Percentiles rank a stretch among this genome's conserved stretches.
These are phyloP conservation scores for Tortricodes alternella DNA, from an alignment of 2,888 invertebrate genomes.

Conservation along the genomic window DNA sequence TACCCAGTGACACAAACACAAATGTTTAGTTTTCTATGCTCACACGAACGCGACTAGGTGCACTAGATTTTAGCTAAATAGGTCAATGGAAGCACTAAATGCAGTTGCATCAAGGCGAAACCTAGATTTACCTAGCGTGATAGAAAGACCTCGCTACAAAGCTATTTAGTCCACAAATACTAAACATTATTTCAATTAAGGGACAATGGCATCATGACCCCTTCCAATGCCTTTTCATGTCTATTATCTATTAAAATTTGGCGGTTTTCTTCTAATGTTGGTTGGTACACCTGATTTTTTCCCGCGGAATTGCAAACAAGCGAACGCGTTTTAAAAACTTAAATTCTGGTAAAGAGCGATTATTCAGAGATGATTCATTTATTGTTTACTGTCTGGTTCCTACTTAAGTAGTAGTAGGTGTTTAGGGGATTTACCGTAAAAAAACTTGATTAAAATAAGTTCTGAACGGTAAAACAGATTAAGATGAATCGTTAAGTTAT, in stretches of 20 bases:
- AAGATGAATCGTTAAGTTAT: no score
- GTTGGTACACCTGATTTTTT: slow-evolving; percentile 1
- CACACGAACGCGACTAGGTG: slow-evolving; percentile 5
- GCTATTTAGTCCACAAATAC: slow-evolving; percentile 5
- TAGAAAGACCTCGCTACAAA: slow-evolving; percentile 25
- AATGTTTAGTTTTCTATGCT: neutral
- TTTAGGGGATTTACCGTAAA: neutral
- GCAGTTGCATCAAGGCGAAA: slow-evolving; percentile 47
- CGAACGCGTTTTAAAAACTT: slow-evolving; percentile 12
- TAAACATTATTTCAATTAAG: neutral
- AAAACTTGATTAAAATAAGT: no score
- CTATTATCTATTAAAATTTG: neutral
- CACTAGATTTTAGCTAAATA: slow-evolving; percentile 35
- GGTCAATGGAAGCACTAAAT: slow-evolving; percentile 53
- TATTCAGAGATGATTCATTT: no score
- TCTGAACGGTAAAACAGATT: no score
- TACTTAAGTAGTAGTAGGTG: no score
- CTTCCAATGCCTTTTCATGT: slow-evolving; percentile 23
- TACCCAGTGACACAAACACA: neutral
- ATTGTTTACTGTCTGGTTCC: no score
- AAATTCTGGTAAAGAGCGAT: slow-evolving; percentile 7
- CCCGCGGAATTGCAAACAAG: slow-evolving; percentile 3
- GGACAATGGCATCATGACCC: slow-evolving; percentile 14
- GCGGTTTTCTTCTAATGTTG: neutral
- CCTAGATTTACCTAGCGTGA: slow-evolving; percentile 46